Conservation (phyloP, 2,113 vertebrate species). For the Redunca redunca region DNA sequence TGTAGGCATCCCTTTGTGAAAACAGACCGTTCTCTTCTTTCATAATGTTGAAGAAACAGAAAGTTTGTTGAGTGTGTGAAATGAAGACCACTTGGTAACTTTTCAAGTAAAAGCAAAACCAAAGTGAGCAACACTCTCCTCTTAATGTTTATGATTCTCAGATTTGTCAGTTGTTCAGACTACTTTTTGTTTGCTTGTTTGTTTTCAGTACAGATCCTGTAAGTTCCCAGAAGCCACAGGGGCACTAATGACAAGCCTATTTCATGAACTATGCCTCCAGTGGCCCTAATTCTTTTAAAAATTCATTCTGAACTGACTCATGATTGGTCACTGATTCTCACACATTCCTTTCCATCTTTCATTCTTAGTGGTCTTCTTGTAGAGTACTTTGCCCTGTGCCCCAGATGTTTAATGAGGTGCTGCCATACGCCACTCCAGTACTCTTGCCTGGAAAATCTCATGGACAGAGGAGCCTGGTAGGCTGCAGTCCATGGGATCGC, state of each 20-base stretch:
- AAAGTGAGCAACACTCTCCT: conserved; percentile 7
- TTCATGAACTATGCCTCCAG: neutral
- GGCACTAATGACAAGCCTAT: neutral
- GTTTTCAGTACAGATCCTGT: neutral
- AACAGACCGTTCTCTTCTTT: conserved; percentile 26
- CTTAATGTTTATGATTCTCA: neutral
- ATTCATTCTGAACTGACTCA: neutral
- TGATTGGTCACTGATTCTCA: neutral
- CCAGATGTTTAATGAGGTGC: neutral
- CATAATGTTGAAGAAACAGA: conserved; percentile 46
- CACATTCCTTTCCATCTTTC: neutral
- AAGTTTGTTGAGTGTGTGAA: conserved; percentile 44
- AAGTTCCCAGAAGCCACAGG: neutral
- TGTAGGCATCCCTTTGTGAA: conserved; percentile 19
- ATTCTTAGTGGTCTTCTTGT: neutral
- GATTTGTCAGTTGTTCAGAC: neutral
- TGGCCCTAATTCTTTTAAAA: neutral
- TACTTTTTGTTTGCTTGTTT: neutral
- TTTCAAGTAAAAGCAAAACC: conserved; percentile 35
- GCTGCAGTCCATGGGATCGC: no score
- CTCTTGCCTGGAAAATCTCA: no score
- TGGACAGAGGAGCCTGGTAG: no score
- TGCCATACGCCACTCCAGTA: neutral
- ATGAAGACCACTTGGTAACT: conserved; percentile 43
- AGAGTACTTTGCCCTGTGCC: neutral